A percentile compares a stretch with the other conserved stretches of the same genome.
These are phyloP conservation scores for Notarius quadriscutis DNA, from an alignment of 2,113 vertebrate genomes.

Conservation along the genomic window DNA sequence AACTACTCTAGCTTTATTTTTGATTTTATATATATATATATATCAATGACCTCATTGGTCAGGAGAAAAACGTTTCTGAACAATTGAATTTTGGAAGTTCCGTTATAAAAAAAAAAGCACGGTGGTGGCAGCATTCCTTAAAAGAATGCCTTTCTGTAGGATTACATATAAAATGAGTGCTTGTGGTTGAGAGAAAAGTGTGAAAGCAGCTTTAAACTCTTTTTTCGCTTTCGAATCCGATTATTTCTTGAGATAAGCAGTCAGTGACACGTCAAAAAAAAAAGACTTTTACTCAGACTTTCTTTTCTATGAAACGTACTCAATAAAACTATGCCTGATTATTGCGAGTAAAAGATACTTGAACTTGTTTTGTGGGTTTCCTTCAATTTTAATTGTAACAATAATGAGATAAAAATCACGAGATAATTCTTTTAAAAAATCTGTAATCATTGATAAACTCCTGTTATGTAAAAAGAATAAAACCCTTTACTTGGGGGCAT, in stretches of 20 bases:
- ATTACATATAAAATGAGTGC: neutral
- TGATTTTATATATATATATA: too few relatives aligned
- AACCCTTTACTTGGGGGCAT: neutral
- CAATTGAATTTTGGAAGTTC: neutral
- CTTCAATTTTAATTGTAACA: neutral
- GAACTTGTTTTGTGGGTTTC: neutral
- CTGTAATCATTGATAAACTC: neutral
- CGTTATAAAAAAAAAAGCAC: neutral
- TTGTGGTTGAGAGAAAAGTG: neutral
- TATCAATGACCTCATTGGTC: neutral
- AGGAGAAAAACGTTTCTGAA: neutral
- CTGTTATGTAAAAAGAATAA: neutral
- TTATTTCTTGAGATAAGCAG: neutral
- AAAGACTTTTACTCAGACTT: neutral
- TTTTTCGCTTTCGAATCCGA: neutral
- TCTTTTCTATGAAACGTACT: neutral
- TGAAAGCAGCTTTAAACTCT: neutral
- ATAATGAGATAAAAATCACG: neutral
- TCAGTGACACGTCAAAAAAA: neutral
- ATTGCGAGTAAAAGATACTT: too few relatives aligned
- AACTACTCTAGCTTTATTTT: too few relatives aligned
- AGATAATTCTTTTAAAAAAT: neutral
- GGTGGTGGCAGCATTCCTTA: neutral
- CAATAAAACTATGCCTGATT: too few relatives aligned
- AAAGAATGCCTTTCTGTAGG: neutral